These are phyloP conservation scores for Squalus acanthias DNA, from an alignment of 2,797 vertebrate species.

Conservation along the genomic window DNA sequence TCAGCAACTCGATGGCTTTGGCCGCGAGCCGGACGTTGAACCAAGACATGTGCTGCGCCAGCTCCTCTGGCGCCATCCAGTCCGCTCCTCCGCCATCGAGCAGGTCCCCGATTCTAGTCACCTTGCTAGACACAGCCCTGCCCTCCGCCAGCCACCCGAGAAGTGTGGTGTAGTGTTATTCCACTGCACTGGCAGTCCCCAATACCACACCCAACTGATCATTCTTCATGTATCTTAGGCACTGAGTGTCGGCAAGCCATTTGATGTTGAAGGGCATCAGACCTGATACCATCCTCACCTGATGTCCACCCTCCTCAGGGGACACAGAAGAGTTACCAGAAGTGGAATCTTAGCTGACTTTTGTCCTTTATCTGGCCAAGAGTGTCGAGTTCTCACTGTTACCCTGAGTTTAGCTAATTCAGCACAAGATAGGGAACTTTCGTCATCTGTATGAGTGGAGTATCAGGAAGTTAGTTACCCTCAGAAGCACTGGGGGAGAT, in stretches of 20 bases:
- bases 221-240: not conserved
- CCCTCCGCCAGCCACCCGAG: no score
- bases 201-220: not conserved
- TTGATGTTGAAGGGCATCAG: not conserved
- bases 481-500: not conserved
- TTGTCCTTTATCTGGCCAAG: not conserved
- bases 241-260: not conserved
- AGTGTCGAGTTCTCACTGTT: not conserved
- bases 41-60: no score
- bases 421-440: not conserved
- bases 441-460: not conserved
- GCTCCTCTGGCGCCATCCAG: no score
- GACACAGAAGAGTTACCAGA: not conserved
- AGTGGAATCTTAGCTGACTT: not conserved
- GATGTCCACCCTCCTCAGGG: not conserved
- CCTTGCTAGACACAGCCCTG: no score
- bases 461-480: not conserved
- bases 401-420: not conserved
- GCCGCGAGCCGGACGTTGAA: no score
- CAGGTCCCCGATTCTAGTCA: no score
- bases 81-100: no score
- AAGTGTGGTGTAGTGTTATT: not conserved
- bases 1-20: no score
- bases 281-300: not conserved
- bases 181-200: not conserved